Conservation (phyloP, 2,113 vertebrate genomes). For the Scomber scombrus region DNA sequence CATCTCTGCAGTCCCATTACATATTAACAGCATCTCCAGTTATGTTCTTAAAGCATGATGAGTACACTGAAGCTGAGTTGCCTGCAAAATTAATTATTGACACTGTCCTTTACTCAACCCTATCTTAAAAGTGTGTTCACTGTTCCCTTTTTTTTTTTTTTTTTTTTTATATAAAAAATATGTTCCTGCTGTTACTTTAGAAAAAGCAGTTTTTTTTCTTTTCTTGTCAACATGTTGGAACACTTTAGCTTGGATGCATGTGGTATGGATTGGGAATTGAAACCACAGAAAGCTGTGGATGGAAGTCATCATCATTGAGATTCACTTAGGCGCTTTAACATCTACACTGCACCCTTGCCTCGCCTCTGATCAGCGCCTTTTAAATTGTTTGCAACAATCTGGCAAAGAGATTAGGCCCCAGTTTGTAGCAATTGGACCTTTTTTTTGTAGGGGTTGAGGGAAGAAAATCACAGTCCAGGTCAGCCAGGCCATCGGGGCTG, state of each 20-base stretch:
- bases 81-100: slow-evolving; percentile 83
- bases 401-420: slow-evolving; percentile 35
- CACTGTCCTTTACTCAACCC: slow-evolving; percentile 81
- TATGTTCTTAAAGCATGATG: slow-evolving; percentile 80
- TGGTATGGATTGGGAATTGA: slow-evolving; percentile 44
- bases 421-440: slow-evolving; percentile 22
- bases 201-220: slow-evolving; percentile 47
- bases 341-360: slow-evolving; percentile 8
- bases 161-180: slow-evolving; percentile 53
- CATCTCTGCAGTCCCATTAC: slow-evolving; percentile 69
- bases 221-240: slow-evolving; percentile 57
- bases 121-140: slow-evolving; percentile 68
- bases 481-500: background rate
- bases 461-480: background rate
- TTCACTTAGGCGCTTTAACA: slow-evolving; percentile 36
- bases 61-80: slow-evolving; percentile 73
- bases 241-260: slow-evolving; percentile 47
- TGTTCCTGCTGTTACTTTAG: slow-evolving; percentile 41
- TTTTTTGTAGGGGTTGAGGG: background rate
- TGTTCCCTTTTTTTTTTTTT: slow-evolving; percentile 57
- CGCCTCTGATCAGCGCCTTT: slow-evolving; percentile 33
- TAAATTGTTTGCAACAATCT: slow-evolving; percentile 30
- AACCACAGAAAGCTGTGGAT: slow-evolving; percentile 62
- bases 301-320: slow-evolving; percentile 60
- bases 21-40: slow-evolving; percentile 75